phyloP scores from a whole-genome alignment of 2,888 invertebrate genomes.

The Temnothorax ravouxi region DNA sequence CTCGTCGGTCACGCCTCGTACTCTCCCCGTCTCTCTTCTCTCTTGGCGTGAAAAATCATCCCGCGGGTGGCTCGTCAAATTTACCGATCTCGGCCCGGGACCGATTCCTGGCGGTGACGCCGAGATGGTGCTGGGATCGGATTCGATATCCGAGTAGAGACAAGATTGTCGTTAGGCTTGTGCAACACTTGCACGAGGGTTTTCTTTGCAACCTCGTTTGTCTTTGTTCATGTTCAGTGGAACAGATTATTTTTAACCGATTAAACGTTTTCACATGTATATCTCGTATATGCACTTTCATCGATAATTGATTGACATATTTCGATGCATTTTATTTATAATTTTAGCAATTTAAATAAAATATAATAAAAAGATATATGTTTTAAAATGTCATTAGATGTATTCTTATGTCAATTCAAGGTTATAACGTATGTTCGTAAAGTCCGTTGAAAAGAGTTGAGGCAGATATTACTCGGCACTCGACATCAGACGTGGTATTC shows the following conservation, averaged over 20 bases:
- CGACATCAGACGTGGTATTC: not conserved
- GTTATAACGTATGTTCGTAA: not conserved
- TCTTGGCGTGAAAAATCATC: constrained; percentile 57
- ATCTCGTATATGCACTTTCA: not conserved
- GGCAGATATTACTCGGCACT: constrained; percentile 5
- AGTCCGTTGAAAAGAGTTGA: not conserved
- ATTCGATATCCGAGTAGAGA: constrained; percentile 51
- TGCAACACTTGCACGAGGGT: not conserved
- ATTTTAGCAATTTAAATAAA: not conserved
- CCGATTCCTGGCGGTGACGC: constrained; percentile 74
- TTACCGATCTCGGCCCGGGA: constrained; percentile 77
- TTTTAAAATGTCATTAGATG: not conserved
- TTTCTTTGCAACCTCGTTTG: not conserved
- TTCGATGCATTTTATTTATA: not conserved
- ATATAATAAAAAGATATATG: not conserved
- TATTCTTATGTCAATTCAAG: not conserved
- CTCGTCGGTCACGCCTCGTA: constrained; percentile 64
- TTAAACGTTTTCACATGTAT: not conserved
- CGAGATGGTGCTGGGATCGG: constrained; percentile 81
- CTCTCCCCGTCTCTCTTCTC: constrained; percentile 33
- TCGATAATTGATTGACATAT: not conserved
- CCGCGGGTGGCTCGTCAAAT: constrained; percentile 68
- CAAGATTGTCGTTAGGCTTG: constrained; percentile 11
- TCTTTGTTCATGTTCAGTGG: not conserved
- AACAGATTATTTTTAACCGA: not conserved